Evolutionary conservation across 1,140 invertebrate species (phyloP).

Genomic region (Conus ventricosus): DNA sequence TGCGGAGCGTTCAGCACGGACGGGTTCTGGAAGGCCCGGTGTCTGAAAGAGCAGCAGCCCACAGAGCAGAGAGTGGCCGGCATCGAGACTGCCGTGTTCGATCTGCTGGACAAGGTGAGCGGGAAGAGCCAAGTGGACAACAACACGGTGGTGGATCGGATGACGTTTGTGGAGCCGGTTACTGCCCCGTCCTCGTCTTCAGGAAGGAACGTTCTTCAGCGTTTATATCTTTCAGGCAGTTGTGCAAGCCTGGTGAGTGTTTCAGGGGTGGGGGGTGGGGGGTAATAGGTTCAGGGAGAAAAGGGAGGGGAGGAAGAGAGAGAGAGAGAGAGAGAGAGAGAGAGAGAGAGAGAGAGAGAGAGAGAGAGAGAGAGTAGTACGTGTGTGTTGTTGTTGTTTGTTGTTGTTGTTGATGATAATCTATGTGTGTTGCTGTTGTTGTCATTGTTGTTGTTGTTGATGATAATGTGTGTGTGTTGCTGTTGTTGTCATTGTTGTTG

Average conservation of each 20-base stretch:
- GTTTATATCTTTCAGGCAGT: neutral
- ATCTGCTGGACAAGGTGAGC: neutral
- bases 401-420: too few species aligned
- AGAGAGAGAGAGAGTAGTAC: neutral
- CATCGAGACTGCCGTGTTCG: neutral
- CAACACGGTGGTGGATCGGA: neutral
- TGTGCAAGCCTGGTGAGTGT: neutral
- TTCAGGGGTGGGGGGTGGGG: neutral
- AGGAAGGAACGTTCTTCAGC: neutral
- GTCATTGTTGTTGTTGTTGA: too few species aligned
- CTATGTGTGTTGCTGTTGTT: too few species aligned
- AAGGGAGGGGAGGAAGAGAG: neutral
- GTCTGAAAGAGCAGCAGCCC: neutral
- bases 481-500: too few species aligned
- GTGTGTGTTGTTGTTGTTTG: too few species aligned
- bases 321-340: constrained; percentile 3
- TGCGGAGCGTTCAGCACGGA: neutral
- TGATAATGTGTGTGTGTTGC: too few species aligned
- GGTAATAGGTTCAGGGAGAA: neutral
- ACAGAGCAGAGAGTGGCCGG: neutral
- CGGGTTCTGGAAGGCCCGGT: neutral
- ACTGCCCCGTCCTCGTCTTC: neutral
- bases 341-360: constrained; percentile 15
- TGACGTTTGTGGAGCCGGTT: neutral
- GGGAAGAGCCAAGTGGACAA: neutral